phyloP scores from a whole-genome alignment of 2,888 invertebrate genomes.

The Oscheius sp. region DNA sequence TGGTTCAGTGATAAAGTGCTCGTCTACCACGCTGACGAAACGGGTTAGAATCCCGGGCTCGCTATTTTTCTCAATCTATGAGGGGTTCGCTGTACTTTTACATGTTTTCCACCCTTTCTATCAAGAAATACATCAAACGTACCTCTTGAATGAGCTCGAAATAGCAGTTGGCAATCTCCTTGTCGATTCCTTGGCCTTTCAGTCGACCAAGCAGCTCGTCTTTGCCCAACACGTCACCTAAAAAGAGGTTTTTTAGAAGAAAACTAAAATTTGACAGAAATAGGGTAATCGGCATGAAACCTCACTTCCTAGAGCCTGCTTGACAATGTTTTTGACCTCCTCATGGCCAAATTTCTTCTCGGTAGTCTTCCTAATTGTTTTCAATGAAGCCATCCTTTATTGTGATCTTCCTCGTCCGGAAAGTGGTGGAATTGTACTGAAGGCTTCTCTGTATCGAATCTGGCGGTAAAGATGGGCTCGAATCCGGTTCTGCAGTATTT shows the following conservation, averaged over 20 bases:
- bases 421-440: neutral
- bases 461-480: neutral
- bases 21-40: no score
- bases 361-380: neutral
- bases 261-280: neutral
- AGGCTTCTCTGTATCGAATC: neutral
- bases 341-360: neutral
- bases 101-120: no score
- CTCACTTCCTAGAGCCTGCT: conserved; percentile 12
- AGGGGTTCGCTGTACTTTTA: no score
- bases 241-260: neutral
- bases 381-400: neutral
- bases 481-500: neutral
- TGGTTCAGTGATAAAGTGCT: no score
- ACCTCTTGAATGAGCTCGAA: conserved; percentile 3
- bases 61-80: no score
- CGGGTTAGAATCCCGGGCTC: no score
- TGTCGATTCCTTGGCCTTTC: conserved; percentile 14
- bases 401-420: neutral
- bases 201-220: neutral
- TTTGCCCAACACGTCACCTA: neutral
- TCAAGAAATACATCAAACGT: neutral
- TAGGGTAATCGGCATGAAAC: neutral
- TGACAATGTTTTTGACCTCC: conserved; percentile 4
- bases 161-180: conserved; percentile 11